Conservation (phyloP, 2,888 invertebrate genomes). For the Latheticus oryzae region DNA sequence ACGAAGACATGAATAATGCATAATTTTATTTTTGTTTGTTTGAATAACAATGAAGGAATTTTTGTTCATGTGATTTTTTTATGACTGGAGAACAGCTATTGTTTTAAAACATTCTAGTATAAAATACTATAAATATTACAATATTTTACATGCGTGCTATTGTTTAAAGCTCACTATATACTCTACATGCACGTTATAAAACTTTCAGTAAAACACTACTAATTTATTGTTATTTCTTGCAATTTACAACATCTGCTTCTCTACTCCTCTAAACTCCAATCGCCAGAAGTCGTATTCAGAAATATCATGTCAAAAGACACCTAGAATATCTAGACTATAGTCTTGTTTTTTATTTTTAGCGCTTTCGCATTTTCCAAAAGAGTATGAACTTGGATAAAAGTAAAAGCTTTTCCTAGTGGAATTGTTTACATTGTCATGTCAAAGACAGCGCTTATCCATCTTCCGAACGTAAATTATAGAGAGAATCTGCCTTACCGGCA, state of each 20-base stretch:
- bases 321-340: no score
- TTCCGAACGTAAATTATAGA: slow-evolving; percentile 37
- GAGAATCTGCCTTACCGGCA: slow-evolving; percentile 41
- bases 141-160: slow-evolving; percentile 39
- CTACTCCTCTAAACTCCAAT: slow-evolving; percentile 19
- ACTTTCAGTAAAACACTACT: slow-evolving; percentile 29
- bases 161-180: slow-evolving; percentile 35
- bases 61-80: slow-evolving; percentile 51
- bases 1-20: slow-evolving; percentile 54
- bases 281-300: slow-evolving; percentile 24
- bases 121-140: slow-evolving; percentile 46
- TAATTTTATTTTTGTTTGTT: slow-evolving; percentile 51
- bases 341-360: no score
- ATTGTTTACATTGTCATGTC: slow-evolving; percentile 33
- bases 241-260: slow-evolving; percentile 33
- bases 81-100: slow-evolving; percentile 49
- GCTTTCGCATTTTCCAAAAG: background rate
- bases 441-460: slow-evolving; percentile 32
- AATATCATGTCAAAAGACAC: slow-evolving; percentile 26
- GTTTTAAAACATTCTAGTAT: slow-evolving; percentile 52
- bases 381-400: background rate
- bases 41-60: slow-evolving; percentile 53
- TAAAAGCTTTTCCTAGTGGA: slow-evolving; percentile 7
- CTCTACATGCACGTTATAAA: slow-evolving; percentile 37
- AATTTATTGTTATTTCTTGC: slow-evolving; percentile 40